These are phyloP conservation scores for Cotesia congregata DNA, from an alignment of 2,888 invertebrate species.

Conservation along the genomic window DNA sequence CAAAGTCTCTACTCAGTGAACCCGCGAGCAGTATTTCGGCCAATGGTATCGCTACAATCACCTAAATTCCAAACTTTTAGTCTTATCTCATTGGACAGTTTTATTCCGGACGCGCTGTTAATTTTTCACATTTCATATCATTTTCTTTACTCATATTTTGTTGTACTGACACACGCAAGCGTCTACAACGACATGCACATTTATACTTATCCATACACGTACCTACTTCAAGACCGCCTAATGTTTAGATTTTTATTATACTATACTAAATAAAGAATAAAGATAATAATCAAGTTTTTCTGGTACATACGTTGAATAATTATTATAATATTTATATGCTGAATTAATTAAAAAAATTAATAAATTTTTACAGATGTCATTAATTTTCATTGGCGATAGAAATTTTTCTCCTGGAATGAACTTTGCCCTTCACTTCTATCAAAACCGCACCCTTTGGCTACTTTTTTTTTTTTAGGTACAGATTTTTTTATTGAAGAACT, in stretches of 20 bases:
- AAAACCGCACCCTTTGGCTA: not conserved
- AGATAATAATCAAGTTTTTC: too few species aligned
- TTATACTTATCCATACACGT: too few species aligned
- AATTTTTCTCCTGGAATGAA: not conserved
- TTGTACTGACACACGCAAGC: not conserved
- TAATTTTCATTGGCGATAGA: too few species aligned
- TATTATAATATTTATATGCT: not conserved
- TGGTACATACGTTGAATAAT: not conserved
- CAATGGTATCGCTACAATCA: conserved; percentile 11
- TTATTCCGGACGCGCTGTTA: conserved; percentile 50
- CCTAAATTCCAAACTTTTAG: conserved; percentile 46
- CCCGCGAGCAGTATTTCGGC: conserved; percentile 51
- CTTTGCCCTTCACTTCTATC: not conserved
- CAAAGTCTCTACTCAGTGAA: conserved; percentile 49
- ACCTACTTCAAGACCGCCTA: not conserved
- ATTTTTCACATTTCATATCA: conserved; percentile 11
- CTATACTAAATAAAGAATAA: not conserved
- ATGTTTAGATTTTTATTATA: not conserved
- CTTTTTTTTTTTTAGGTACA: not conserved
- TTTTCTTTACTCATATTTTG: not conserved
- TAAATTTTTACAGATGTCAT: too few species aligned
- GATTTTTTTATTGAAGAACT: not conserved
- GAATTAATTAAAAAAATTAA: not conserved
- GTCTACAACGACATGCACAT: not conserved
- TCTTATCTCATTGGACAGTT: conserved; percentile 52